These are phyloP conservation scores for Pantherophis vulpinus DNA, from an alignment of 2,797 vertebrate species.

Conservation along the genomic window DNA sequence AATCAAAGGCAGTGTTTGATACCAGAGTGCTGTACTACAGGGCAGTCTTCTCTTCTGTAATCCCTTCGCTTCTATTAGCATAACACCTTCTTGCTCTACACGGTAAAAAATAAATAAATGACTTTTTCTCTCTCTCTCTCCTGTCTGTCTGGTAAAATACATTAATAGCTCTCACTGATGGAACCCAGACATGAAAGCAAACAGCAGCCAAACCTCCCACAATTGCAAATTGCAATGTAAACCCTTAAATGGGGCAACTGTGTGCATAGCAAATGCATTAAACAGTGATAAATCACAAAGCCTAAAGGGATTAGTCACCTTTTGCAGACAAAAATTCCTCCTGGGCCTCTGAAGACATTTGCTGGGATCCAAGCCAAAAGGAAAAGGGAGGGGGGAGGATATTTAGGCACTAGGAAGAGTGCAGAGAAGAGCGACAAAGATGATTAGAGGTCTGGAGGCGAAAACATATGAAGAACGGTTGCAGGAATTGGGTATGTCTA, in stretches of 20 bases:
- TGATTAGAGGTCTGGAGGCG: no score
- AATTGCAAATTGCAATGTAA: conserved; percentile 21
- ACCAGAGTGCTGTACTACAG: no score
- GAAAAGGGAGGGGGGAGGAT: no score
- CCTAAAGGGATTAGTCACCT: conserved; percentile 11
- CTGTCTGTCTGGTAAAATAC: neutral
- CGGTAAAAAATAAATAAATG: neutral
- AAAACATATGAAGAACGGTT: no score
- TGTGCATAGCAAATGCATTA: conserved; percentile 2
- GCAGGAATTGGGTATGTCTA: no score
- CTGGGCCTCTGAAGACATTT: neutral
- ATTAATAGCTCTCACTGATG: conserved; percentile 7
- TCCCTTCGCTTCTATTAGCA: neutral
- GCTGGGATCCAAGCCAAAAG: neutral
- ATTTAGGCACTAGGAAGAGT: no score
- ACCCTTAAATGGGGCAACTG: neutral
- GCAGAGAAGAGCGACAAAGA: no score
- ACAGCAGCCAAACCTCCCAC: neutral
- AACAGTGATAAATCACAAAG: neutral
- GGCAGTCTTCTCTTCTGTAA: neutral
- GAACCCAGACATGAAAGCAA: neutral
- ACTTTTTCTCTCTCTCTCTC: neutral
- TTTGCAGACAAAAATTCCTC: neutral
- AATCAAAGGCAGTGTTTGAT: neutral
- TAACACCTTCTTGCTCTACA: neutral